phyloP scores from a whole-genome alignment of 2,113 vertebrate species.

The Catagonus wagneri region DNA sequence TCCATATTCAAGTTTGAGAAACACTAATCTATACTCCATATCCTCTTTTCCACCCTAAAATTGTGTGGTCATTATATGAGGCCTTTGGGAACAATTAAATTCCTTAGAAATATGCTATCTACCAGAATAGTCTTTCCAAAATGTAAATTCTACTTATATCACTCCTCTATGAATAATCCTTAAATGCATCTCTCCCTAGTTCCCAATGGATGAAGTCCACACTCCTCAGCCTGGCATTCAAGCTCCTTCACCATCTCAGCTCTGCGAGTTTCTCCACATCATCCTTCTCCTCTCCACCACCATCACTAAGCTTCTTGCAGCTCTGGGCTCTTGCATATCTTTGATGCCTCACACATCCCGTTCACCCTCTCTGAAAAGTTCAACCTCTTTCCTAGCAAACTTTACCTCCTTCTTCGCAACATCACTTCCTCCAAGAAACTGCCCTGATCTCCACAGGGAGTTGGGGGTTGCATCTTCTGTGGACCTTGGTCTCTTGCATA shows the following conservation, averaged over 20 bases:
- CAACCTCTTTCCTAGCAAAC: background rate
- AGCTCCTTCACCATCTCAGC: background rate
- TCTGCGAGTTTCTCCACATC: background rate
- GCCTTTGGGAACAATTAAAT: background rate
- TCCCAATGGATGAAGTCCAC: background rate
- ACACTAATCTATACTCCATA: background rate
- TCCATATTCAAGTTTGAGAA: background rate
- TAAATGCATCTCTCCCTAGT: background rate
- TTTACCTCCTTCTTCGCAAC: background rate
- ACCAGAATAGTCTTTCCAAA: background rate
- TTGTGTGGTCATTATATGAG: background rate
- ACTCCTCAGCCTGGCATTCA: background rate
- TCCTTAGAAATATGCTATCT: constrained; percentile 7
- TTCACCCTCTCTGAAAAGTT: background rate
- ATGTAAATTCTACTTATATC: background rate
- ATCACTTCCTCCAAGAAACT: background rate
- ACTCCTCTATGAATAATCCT: background rate
- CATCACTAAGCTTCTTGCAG: background rate
- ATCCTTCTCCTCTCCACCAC: background rate
- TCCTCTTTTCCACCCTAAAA: background rate
- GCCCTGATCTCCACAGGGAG: background rate
- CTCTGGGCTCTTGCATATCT: background rate
- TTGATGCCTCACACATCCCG: background rate
- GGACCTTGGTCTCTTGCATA: background rate
- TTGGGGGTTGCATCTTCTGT: background rate